Conservation (phyloP, 2,797 vertebrate genomes). For the Ataeniobius toweri region DNA sequence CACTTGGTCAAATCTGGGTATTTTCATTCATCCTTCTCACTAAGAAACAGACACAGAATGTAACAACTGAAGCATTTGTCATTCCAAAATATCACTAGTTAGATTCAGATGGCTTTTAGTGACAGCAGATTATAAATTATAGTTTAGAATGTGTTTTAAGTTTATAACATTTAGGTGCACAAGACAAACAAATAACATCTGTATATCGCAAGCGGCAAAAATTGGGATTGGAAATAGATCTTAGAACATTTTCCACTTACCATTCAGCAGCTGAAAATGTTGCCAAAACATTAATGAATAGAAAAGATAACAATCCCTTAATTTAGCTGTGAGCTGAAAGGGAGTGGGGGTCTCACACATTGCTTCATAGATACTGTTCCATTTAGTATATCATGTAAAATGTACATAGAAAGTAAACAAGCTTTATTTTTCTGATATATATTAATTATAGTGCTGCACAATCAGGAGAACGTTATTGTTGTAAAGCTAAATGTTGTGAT, state of each 20-base stretch:
- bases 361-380: too few species aligned
- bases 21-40: background rate
- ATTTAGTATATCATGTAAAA: too few species aligned
- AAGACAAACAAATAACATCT: background rate
- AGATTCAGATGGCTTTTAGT: background rate
- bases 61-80: background rate
- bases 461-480: too few species aligned
- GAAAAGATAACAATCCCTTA: background rate
- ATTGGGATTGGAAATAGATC: background rate
- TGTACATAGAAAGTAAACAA: too few species aligned
- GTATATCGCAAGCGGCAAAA: background rate
- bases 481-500: background rate
- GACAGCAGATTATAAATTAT: background rate
- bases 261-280: background rate
- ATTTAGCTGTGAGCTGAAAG: too few species aligned
- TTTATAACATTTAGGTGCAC: background rate
- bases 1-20: background rate
- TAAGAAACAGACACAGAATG: background rate
- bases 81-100: background rate
- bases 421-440: background rate
- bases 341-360: too few species aligned
- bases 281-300: background rate
- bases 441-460: too few species aligned
- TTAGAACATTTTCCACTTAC: background rate
- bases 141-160: too few species aligned